Conservation (phyloP, 2,888 invertebrate genomes). For the Tupiocoris notatus region DNA sequence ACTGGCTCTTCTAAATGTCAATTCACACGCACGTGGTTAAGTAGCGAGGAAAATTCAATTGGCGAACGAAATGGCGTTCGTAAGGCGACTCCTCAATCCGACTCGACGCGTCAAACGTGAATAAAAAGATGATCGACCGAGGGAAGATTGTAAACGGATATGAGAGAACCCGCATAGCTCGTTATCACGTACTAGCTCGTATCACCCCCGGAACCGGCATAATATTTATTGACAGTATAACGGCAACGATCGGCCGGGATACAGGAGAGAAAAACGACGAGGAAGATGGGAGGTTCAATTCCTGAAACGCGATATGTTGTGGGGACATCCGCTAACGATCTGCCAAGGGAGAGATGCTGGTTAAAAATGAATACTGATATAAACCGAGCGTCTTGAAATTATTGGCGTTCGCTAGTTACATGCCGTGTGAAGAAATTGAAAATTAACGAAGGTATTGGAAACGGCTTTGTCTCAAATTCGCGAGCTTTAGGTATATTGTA, state of each 20-base stretch:
- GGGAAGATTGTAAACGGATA: neutral
- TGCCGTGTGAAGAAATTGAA: too few relatives aligned
- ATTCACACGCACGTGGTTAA: too few relatives aligned
- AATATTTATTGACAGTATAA: constrained; percentile 19
- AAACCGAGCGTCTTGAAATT: too few relatives aligned
- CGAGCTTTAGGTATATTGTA: too few relatives aligned
- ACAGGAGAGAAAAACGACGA: too few relatives aligned
- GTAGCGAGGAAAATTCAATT: too few relatives aligned
- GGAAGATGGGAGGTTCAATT: neutral
- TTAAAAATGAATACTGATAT: too few relatives aligned
- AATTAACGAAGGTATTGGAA: too few relatives aligned
- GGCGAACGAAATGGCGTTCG: neutral
- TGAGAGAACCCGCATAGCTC: neutral
- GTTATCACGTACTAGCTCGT: neutral
- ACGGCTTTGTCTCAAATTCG: too few relatives aligned
- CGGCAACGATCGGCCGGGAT: neutral
- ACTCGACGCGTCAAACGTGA: neutral
- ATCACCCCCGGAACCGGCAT: constrained; percentile 12
- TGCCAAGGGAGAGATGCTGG: constrained; percentile 3
- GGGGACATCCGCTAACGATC: constrained; percentile 31
- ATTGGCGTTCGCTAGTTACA: too few relatives aligned
- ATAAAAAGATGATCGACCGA: neutral
- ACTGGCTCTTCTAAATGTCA: too few relatives aligned
- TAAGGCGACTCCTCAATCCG: neutral
- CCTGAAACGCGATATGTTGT: constrained; percentile 28